Evolutionary conservation across 2,888 invertebrate genomes (phyloP).

Genomic region (Cynaeus angustus): DNA sequence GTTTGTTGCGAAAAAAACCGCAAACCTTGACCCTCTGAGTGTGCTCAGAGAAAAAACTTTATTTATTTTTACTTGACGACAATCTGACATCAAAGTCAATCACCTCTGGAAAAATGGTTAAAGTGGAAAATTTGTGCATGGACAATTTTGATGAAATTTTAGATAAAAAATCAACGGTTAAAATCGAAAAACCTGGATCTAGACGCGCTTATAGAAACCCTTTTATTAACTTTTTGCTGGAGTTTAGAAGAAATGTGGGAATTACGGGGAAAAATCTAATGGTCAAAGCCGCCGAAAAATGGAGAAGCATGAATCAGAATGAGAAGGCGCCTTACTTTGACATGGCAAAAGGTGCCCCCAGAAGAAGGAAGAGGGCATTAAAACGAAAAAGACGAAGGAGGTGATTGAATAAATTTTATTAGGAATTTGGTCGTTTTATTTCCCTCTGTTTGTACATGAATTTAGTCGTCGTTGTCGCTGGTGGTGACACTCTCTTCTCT

Average conservation of each 20-base stretch:
- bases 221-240: slow-evolving; percentile 25
- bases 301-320: slow-evolving; percentile 15
- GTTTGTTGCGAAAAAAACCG: background rate
- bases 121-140: slow-evolving; percentile 9
- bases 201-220: slow-evolving; percentile 17
- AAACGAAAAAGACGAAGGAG: too few species aligned
- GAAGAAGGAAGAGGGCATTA: background rate
- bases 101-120: background rate
- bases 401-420: too few species aligned
- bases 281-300: slow-evolving; percentile 3
- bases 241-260: slow-evolving; percentile 12
- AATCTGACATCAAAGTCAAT: background rate
- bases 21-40: slow-evolving; percentile 8
- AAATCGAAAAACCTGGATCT: background rate
- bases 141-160: background rate
- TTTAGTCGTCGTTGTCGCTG: too few species aligned
- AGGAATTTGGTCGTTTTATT: too few species aligned
- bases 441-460: too few species aligned
- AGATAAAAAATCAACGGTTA: too few species aligned
- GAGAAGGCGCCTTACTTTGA: slow-evolving; percentile 29
- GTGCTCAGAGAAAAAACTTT: background rate
- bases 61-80: background rate
- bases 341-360: slow-evolving; percentile 16
- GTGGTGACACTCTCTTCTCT: too few species aligned
- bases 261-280: background rate